Percentiles rank a stretch among this genome's conserved stretches.
Evolutionary conservation across 2,888 invertebrate genomes (phyloP).

Genomic region (Leptopilina drosophilae): DNA sequence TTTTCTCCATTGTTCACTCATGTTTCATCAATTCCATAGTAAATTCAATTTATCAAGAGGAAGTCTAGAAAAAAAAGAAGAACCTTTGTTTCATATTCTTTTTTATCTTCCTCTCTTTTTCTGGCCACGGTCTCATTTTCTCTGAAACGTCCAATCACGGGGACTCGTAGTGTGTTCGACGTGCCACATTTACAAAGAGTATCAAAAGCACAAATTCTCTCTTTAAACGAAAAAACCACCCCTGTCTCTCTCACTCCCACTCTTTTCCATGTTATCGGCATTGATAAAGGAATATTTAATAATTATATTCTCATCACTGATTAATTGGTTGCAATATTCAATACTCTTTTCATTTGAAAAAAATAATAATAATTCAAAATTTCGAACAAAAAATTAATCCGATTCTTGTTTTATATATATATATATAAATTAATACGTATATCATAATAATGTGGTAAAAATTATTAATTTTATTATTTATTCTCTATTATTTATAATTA

Average conservation of each 20-base stretch:
- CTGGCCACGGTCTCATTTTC: slow-evolving; percentile 14
- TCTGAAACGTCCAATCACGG: slow-evolving; percentile 25
- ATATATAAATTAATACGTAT: too few relatives aligned
- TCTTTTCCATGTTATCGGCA: not conserved
- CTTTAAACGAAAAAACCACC: not conserved
- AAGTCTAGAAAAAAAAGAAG: slow-evolving; percentile 11
- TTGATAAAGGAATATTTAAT: not conserved
- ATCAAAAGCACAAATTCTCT: slow-evolving; percentile 2
- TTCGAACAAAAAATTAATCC: too few relatives aligned
- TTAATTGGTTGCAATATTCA: too few relatives aligned
- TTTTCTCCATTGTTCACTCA: not conserved
- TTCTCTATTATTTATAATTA: too few relatives aligned
- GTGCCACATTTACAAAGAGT: slow-evolving; percentile 17
- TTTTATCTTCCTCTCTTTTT: slow-evolving; percentile 10
- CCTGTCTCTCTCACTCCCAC: not conserved
- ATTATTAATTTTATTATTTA: too few relatives aligned
- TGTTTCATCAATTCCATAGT: slow-evolving; percentile 22
- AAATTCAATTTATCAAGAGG: slow-evolving; percentile 18
- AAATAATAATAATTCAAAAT: too few relatives aligned
- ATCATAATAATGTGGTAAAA: too few relatives aligned
- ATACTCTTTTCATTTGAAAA: too few relatives aligned
- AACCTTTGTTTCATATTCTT: slow-evolving; percentile 20
- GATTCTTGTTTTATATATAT: too few relatives aligned
- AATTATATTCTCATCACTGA: too few relatives aligned
- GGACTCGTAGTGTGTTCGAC: slow-evolving; percentile 4